Evolutionary conservation across 2,113 vertebrate species (phyloP).

Genomic region (Tyrannus savana): DNA sequence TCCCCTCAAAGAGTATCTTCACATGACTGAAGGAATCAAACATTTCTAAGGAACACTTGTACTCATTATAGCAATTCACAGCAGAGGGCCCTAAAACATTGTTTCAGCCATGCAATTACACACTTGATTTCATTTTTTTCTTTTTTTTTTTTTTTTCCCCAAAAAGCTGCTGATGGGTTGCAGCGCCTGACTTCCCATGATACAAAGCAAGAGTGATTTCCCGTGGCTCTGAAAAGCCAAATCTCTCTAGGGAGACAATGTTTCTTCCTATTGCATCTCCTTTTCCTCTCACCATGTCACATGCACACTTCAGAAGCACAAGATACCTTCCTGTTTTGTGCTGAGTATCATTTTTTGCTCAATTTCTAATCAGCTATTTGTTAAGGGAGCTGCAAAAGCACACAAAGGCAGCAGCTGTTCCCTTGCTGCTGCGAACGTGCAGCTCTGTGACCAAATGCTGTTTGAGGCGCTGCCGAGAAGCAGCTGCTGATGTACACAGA

Average conservation of each 20-base stretch:
- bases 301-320: conserved; percentile 24
- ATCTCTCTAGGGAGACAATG: background rate
- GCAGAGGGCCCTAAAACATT: background rate
- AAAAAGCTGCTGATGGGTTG: background rate
- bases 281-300: background rate
- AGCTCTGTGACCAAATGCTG: background rate
- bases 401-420: conserved; percentile 70
- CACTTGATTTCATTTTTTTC: background rate
- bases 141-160: background rate
- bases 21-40: background rate
- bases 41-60: background rate
- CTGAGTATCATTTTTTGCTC: conserved; percentile 56
- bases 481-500: background rate
- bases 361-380: conserved; percentile 68
- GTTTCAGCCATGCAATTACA: background rate
- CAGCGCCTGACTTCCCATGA: background rate
- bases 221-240: background rate
- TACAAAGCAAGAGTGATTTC: background rate
- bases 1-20: background rate
- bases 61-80: background rate
- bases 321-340: conserved; percentile 62
- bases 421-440: background rate
- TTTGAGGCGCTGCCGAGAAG: background rate
- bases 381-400: conserved; percentile 39
- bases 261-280: conserved; percentile 14